A percentile compares a stretch with the other conserved stretches of the same genome.
Evolutionary conservation across 2,888 invertebrate species (phyloP).

Genomic region (Ornithoptera alexandrae): DNA sequence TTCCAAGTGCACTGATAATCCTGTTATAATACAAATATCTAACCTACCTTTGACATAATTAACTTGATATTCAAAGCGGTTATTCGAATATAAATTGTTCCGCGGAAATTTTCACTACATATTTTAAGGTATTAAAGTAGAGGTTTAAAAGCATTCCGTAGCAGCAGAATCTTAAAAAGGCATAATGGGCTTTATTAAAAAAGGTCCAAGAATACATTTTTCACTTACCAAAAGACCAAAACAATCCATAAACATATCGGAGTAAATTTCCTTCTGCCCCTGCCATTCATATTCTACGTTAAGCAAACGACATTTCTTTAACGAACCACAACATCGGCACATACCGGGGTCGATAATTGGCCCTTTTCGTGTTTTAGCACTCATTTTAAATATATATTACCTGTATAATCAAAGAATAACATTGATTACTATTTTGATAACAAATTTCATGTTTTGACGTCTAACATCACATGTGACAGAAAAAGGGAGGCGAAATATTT

Average conservation of each 20-base stretch:
- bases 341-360: constrained; percentile 59
- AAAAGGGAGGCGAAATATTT: background rate
- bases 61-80: no score
- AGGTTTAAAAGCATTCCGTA: background rate
- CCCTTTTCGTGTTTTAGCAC: constrained; percentile 42
- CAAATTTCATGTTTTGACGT: background rate
- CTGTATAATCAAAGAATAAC: background rate
- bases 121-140: background rate
- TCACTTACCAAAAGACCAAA: constrained; percentile 62
- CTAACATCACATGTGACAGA: background rate
- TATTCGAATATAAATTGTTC: background rate
- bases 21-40: no score
- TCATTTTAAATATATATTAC: constrained; percentile 10
- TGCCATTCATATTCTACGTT: constrained; percentile 62
- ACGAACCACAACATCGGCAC: constrained; percentile 62
- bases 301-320: constrained; percentile 64
- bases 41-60: no score
- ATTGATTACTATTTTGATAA: background rate
- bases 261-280: constrained; percentile 60
- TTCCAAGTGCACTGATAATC: no score
- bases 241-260: constrained; percentile 67
- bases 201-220: background rate
- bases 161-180: background rate
- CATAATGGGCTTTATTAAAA: background rate
- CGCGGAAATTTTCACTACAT: background rate